Base-by-base conservation (phyloP, 2,888 invertebrate species). In the Ganaspis brasiliensis region DNA sequence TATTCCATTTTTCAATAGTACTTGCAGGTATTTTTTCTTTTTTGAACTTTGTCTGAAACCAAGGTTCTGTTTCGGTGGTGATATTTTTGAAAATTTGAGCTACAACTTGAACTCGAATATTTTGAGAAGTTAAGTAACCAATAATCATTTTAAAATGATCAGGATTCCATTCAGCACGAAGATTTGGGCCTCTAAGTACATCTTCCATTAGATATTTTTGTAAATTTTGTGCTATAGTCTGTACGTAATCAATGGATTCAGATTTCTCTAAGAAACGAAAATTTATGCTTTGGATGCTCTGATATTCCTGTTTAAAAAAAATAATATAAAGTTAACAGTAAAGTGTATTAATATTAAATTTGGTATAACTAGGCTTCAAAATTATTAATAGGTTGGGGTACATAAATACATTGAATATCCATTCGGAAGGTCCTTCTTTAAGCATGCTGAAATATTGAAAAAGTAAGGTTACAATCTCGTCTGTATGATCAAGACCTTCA, bases 391-490 rank as follows among this genome's bases (percentile, higher is more conserved):
- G 1, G 40, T 19, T 37, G 14, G 45, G 40, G 40, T 40, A 16
- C n/a, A 52, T 70, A 82, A 79, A 82, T 83, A 90, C 91, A 79
- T 98, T 95, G 92, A 97, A 98, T 81, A 99, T 95, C 98, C 98
- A 98, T 84, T 96, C 93, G 88, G 97, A 94, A 0, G 98, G 96
- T 0, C 96, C 96, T 9, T 92, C 90, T 61, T 94, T 94, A 79
- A 99, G 88, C 96, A 99, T 94, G 78, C 95, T 94, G 73, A 99
- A 93, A 91, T 98, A 98, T 95, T 98, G 93, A 99, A n/a, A n/a
- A n/a, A n/a, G n/a, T n/a, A n/a, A n/a, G n/a, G n/a, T n/a, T n/a
- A n/a, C n/a, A n/a, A n/a, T 98, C 84, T 99, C 98, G 87, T 99
- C 97, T 0, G 96, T 93, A 90, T 98, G 97, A 0, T 96, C 93